phyloP scores from a whole-genome alignment of 2,888 invertebrate genomes.

The Entomobrya multifasciata region DNA sequence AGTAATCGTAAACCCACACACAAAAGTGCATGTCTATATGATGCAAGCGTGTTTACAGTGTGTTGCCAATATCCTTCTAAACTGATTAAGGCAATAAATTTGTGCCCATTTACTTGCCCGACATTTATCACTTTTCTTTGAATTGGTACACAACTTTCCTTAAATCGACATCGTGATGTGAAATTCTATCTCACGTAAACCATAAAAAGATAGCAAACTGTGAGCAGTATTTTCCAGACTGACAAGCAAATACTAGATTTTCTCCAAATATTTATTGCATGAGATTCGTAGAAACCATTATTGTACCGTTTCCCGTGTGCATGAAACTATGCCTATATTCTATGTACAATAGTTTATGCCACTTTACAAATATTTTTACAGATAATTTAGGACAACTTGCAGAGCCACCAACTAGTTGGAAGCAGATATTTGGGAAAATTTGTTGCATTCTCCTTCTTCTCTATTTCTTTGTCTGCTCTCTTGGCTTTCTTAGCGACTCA shows the following conservation, averaged over 20 bases:
- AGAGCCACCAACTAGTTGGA: conserved; percentile 60
- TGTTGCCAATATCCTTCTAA: too few relatives aligned
- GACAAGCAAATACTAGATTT: too few relatives aligned
- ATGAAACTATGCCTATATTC: too few relatives aligned
- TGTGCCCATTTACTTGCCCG: not conserved
- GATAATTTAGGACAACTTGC: conserved; percentile 58
- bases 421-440: conserved; percentile 77
- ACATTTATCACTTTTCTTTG: conserved; percentile 31
- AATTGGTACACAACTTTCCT: not conserved
- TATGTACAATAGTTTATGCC: too few relatives aligned
- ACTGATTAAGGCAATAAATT: conserved; percentile 62
- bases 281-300: too few relatives aligned
- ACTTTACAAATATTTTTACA: conserved; percentile 30
- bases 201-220: too few relatives aligned
- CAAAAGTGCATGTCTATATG: too few relatives aligned
- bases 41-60: not conserved
- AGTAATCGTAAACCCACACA: too few relatives aligned
- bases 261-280: too few relatives aligned
- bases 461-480: conserved; percentile 82
- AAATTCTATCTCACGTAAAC: too few relatives aligned
- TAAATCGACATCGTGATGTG: not conserved
- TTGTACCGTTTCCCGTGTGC: too few relatives aligned
- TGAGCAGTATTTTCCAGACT: too few relatives aligned
- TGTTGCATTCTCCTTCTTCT: conserved; percentile 80
- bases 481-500: conserved; percentile 81